Evolutionary conservation across 2,797 vertebrate genomes (phyloP).

Genomic region (Gymnoscopelus microlampas): DNA sequence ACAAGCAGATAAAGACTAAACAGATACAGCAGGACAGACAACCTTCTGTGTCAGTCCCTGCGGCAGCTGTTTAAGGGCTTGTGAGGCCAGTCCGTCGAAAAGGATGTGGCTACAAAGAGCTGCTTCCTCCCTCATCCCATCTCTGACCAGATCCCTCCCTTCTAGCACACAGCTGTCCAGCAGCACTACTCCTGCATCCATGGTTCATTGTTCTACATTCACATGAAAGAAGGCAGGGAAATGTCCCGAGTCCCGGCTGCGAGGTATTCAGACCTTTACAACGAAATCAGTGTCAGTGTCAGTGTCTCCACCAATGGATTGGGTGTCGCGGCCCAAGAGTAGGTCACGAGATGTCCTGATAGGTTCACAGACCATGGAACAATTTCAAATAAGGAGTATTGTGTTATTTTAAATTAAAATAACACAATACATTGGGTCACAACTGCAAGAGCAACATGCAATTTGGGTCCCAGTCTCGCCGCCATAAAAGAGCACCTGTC

Average conservation of each 20-base stretch:
- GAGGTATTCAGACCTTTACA: constrained; percentile 27
- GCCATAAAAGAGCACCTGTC: no score
- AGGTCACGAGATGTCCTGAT: no score
- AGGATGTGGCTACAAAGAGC: constrained; percentile 81
- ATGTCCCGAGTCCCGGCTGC: constrained; percentile 28
- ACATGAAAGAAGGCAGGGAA: constrained; percentile 55
- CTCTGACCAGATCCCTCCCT: constrained; percentile 71
- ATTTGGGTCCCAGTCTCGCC: no score
- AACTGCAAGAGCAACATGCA: no score
- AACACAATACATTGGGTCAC: no score
- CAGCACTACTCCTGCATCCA: constrained; percentile 67
- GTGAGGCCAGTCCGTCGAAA: constrained; percentile 66
- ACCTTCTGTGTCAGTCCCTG: constrained; percentile 10
- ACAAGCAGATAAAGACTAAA: constrained; percentile 42
- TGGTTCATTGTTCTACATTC: constrained; percentile 70
- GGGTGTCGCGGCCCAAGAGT: no score
- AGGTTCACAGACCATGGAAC: no score
- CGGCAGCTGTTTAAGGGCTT: constrained; percentile 75
- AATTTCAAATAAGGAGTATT: no score
- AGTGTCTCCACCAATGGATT: no score
- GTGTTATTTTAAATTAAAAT: no score
- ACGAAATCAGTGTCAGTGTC: constrained; percentile 5
- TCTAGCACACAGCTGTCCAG: constrained; percentile 75
- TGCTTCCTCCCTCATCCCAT: constrained; percentile 80
- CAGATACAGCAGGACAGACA: constrained; percentile 17